A percentile compares a stretch with the other conserved stretches of the same genome.
phyloP scores from a whole-genome alignment of 1,140 invertebrate species.

The Drosophila lowei region DNA sequence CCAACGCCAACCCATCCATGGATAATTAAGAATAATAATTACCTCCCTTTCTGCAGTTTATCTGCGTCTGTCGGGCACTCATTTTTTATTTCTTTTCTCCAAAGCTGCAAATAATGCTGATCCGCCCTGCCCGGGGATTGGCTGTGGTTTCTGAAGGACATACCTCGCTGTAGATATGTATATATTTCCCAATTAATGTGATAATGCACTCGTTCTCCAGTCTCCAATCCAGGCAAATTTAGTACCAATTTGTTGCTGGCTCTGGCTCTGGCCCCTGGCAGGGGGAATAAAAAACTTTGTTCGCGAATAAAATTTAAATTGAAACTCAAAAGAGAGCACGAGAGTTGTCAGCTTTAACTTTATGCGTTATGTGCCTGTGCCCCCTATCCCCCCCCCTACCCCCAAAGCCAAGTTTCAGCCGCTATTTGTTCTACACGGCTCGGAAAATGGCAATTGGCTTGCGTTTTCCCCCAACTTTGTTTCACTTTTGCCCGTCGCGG shows the following conservation, averaged over 20 bases:
- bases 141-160: conserved; percentile 3
- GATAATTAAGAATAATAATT: conserved; percentile 66
- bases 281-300: not conserved
- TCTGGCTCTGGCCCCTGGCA: too few species aligned
- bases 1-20: conserved; percentile 18
- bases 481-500: conserved; percentile 45
- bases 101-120: conserved; percentile 32
- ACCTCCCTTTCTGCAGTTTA: conserved; percentile 46
- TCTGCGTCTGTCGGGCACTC: conserved; percentile 22
- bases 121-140: not conserved
- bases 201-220: not conserved
- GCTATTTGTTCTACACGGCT: conserved; percentile 40
- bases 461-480: conserved; percentile 36
- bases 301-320: conserved; percentile 15
- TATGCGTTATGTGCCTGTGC: conserved; percentile 2
- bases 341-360: conserved; percentile 20
- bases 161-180: not conserved
- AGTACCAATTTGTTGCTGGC: too few species aligned
- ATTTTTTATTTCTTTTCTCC: conserved; percentile 1
- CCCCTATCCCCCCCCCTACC: too few species aligned
- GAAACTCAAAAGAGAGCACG: not conserved
- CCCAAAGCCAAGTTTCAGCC: conserved; percentile 5
- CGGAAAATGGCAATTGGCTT: conserved; percentile 19
- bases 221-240: too few species aligned
- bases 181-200: conserved; percentile 25